These are phyloP conservation scores for Halictus rubicundus DNA, from an alignment of 1,140 invertebrate species.

Conservation along the genomic window DNA sequence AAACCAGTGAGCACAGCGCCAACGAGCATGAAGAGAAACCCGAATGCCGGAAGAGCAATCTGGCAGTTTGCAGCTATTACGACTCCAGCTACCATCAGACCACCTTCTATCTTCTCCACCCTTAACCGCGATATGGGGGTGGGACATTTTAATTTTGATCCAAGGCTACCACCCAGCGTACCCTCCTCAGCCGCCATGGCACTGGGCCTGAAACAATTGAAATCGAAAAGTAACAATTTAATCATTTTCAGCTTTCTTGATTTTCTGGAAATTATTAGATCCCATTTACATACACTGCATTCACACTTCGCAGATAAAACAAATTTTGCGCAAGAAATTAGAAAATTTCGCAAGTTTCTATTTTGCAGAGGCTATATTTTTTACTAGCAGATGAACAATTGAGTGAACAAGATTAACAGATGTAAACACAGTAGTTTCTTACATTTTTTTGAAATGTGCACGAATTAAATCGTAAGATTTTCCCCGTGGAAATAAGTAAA, in stretches of 20 bases:
- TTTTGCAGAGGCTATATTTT: too few relatives aligned
- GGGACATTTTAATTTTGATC: constrained; percentile 83
- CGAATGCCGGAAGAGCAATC: constrained; percentile 87
- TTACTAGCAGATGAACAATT: too few relatives aligned
- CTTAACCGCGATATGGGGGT: constrained; percentile 83
- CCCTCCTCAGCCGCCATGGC: constrained; percentile 78
- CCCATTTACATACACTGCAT: too few relatives aligned
- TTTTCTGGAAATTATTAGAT: too few relatives aligned
- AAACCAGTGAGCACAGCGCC: constrained; percentile 87
- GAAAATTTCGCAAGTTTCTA: too few relatives aligned
- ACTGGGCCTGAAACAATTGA: constrained; percentile 79
- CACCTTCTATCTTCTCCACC: constrained; percentile 88
- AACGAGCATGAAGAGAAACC: constrained; percentile 87
- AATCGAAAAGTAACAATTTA: constrained; percentile 39
- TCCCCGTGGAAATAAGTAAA: too few relatives aligned
- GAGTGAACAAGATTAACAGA: too few relatives aligned
- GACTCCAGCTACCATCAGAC: constrained; percentile 87
- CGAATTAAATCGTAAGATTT: too few relatives aligned
- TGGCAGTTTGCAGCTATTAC: constrained; percentile 88
- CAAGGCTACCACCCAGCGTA: constrained; percentile 72
- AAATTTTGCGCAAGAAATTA: too few relatives aligned
- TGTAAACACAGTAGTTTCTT: too few relatives aligned
- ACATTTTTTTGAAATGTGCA: too few relatives aligned
- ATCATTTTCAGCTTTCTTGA: neutral
- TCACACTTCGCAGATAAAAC: too few relatives aligned